phyloP scores from a whole-genome alignment of 2,797 vertebrate genomes.

The Antrozous pallidus region DNA sequence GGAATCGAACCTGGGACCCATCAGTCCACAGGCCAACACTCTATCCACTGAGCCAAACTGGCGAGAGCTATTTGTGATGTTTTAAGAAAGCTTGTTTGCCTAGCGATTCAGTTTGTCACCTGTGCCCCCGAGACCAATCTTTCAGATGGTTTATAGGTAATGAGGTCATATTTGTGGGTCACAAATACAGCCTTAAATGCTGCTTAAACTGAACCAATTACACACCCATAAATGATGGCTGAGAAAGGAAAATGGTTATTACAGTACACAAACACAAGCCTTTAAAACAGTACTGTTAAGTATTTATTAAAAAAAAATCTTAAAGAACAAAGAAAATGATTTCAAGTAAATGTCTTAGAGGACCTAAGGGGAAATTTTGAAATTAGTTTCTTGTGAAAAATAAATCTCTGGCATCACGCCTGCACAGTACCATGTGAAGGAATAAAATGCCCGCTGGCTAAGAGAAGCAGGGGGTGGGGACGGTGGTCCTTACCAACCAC shows the following conservation, averaged over 20 bases:
- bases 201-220: not conserved
- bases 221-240: not conserved
- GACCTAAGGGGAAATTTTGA: not conserved
- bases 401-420: not conserved
- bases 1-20: not conserved
- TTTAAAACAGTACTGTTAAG: not conserved
- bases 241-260: not conserved
- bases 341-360: conserved; percentile 56
- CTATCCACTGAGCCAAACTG: not conserved
- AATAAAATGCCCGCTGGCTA: not conserved
- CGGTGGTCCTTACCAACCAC: not conserved
- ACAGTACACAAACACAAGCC: not conserved
- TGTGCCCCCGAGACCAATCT: not conserved
- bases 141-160: not conserved
- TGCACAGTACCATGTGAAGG: not conserved
- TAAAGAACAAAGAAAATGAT: conserved; percentile 35
- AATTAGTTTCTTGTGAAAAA: conserved; percentile 53
- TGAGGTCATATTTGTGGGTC: not conserved
- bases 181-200: not conserved
- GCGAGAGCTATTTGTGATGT: not conserved
- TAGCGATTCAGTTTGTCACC: not conserved
- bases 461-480: not conserved
- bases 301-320: not conserved
- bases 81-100: not conserved
- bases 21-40: not conserved